Base-by-base conservation (phyloP, 2,113 vertebrate species). In the Fulica atra region DNA sequence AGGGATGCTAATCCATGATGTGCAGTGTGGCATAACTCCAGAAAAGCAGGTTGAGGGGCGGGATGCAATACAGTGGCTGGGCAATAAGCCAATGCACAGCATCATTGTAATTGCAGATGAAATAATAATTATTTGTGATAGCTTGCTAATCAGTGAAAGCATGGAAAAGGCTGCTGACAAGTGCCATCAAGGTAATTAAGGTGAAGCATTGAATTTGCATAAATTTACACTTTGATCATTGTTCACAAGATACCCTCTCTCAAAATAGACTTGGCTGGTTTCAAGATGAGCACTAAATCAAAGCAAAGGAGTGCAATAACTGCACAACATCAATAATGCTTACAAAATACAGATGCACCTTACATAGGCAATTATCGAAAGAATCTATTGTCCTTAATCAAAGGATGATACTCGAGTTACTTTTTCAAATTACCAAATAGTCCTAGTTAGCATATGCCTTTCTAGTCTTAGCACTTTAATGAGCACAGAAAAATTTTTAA, bases 121-220 rank as follows among this genome's bases (percentile, higher is more conserved):
- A 98, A 96, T 97, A 97, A 97, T 97, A 97, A 98, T 98, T 96
- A 97, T 97, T 97, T 97, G 96, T 92, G 97, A 97, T 97, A 81
- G 80, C 85, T 97, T 92, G 94, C 96, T 98, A 96, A 98, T 97
- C 97, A 98, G 97, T 11, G 20, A 81, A 96, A 96, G 93, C 91
- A 91, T 81, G 81, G 89, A 95, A 96, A 96, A 97, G 97, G 93
- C 93, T 94, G 84, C 97, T 96, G 97, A 98, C 96, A 97, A 94
- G 93, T 44, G 1, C 92, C 94, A 95, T 96, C 81, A 89, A 79
- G 79, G 96, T 98, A 98, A 98, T 98, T 98, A 98, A 98, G 95
- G 97, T 97, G 94, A 96, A 95, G 89, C 86, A 80, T 36, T 96
- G 65, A 60, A 97, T 98, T 97, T 98, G 98, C 98, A 98, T 98